These are phyloP conservation scores for Automeris io DNA, from an alignment of 2,888 invertebrate genomes.

Conservation along the genomic window DNA sequence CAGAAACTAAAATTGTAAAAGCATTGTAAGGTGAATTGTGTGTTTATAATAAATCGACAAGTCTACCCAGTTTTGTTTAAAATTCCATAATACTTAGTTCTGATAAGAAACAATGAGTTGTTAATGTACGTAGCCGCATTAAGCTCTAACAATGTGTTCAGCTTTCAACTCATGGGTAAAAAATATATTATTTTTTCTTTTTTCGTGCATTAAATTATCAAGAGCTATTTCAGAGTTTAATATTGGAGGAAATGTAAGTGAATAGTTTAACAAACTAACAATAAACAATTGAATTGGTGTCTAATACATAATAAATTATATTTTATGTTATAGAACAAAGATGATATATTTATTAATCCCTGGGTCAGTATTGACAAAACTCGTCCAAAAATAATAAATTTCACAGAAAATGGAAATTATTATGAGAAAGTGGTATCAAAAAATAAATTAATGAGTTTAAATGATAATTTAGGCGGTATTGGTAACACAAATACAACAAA, in stretches of 20 bases:
- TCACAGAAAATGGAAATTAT: slow-evolving; percentile 32
- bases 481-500: slow-evolving; percentile 5
- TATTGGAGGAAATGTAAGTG: neutral
- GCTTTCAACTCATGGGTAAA: neutral
- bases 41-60: slow-evolving; percentile 38
- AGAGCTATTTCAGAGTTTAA: neutral
- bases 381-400: slow-evolving; percentile 35
- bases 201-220: neutral
- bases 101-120: slow-evolving; percentile 18
- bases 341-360: slow-evolving; percentile 35
- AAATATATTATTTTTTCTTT: neutral
- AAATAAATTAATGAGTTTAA: slow-evolving; percentile 19
- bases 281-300: too few species aligned
- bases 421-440: slow-evolving; percentile 16
- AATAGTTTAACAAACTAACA: too few species aligned
- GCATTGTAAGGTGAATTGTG: slow-evolving; percentile 32
- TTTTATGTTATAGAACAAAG: slow-evolving; percentile 22
- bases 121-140: slow-evolving; percentile 6
- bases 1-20: slow-evolving; percentile 41
- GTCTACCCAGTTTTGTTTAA: slow-evolving; percentile 17
- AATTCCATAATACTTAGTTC: slow-evolving; percentile 15
- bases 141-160: neutral
- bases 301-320: neutral
- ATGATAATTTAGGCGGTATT: slow-evolving; percentile 13
- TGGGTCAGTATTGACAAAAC: slow-evolving; percentile 32